phyloP scores from a whole-genome alignment of 2,888 invertebrate genomes.

The Nomada fucata region DNA sequence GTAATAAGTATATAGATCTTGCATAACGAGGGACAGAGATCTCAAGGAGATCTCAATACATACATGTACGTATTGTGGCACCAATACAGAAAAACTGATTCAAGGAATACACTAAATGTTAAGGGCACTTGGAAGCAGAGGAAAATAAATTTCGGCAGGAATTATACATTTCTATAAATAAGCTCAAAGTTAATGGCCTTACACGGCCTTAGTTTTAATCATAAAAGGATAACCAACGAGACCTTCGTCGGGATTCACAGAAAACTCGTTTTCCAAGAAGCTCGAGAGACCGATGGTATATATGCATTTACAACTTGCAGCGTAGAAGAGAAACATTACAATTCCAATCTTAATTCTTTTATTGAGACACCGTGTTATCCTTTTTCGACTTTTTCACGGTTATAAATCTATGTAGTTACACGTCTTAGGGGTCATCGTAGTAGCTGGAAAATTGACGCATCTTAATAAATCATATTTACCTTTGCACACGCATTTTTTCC shows the following conservation, averaged over 20 bases:
- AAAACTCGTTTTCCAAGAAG: background rate
- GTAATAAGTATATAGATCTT: background rate
- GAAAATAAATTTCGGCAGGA: background rate
- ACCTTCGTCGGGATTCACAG: background rate
- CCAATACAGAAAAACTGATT: conserved; percentile 13
- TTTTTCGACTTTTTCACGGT: too few species aligned
- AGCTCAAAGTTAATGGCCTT: background rate
- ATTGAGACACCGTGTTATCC: too few species aligned
- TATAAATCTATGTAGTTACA: too few species aligned
- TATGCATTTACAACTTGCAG: too few species aligned
- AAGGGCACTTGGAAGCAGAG: background rate
- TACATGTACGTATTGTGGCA: conserved; percentile 10
- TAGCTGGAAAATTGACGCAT: too few species aligned
- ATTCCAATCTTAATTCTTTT: too few species aligned
- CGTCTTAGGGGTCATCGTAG: too few species aligned
- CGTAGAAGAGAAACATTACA: too few species aligned
- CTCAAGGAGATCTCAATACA: background rate
- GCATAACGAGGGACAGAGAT: background rate
- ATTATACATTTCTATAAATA: background rate
- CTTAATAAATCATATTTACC: too few species aligned
- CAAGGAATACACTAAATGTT: too few species aligned
- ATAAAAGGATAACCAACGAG: background rate
- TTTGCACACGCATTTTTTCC: too few species aligned
- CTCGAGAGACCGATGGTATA: background rate
- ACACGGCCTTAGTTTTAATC: background rate